phyloP scores from a whole-genome alignment of 2,113 vertebrate genomes.

The Phycodurus eques region DNA sequence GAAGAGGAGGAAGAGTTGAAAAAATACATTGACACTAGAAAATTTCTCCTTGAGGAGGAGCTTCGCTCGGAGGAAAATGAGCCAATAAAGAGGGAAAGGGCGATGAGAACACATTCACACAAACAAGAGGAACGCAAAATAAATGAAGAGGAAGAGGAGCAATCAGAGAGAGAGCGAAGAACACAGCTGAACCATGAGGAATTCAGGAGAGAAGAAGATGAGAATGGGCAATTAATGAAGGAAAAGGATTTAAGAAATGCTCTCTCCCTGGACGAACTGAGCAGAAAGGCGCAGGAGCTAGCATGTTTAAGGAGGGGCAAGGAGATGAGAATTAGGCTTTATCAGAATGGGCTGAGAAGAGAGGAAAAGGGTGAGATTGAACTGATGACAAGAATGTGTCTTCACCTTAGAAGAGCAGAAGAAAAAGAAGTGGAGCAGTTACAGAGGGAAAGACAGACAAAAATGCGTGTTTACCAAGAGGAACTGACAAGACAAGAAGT shows the following conservation, averaged over 20 bases:
- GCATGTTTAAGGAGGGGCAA: neutral
- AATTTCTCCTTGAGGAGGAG: neutral
- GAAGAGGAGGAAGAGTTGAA: neutral
- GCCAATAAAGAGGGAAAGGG: neutral
- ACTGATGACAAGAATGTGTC: constrained; percentile 23
- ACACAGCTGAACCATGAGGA: neutral
- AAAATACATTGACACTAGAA: neutral
- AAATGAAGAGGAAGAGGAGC: neutral
- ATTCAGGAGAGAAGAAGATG: neutral
- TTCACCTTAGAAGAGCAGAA: constrained; percentile 42
- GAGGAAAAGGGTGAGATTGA: neutral
- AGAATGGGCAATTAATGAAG: neutral
- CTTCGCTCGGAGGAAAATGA: neutral
- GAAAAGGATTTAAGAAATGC: neutral
- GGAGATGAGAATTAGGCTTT: neutral
- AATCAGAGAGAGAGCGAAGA: neutral
- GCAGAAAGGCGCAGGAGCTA: neutral
- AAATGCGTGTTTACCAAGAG: constrained; percentile 47
- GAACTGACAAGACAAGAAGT: neutral
- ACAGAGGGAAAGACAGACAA: constrained; percentile 69
- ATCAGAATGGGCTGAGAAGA: neutral
- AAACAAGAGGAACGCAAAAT: neutral
- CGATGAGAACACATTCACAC: neutral
- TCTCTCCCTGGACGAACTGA: neutral
- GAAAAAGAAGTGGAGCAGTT: constrained; percentile 69